Evolutionary conservation across 2,113 vertebrate species (phyloP).

Genomic region (Etia nguti): DNA sequence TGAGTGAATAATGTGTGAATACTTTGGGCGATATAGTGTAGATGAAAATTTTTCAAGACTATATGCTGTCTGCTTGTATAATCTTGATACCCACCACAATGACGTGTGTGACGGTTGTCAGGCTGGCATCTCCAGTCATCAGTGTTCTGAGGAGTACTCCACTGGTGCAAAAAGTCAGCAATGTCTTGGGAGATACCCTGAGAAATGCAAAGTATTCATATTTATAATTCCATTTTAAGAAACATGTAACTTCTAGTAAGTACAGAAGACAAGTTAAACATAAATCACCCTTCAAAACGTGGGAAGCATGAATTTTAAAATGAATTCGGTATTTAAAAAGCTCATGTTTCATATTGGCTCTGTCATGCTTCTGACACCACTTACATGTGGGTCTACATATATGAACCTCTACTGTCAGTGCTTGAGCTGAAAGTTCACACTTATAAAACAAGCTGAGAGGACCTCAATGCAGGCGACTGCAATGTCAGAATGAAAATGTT

Average conservation of each 20-base stretch:
- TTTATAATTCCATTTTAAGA: neutral
- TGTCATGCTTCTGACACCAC: neutral
- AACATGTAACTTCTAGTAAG: neutral
- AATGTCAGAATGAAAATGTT: neutral
- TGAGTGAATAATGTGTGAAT: neutral
- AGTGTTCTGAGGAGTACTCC: slow-evolving; percentile 88
- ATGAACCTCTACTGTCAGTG: neutral
- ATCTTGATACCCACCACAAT: slow-evolving; percentile 84
- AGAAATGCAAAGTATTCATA: neutral
- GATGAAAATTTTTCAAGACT: neutral
- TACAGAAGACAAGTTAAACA: neutral
- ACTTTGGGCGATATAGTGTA: neutral
- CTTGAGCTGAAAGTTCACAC: neutral
- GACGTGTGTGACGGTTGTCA: slow-evolving; percentile 88
- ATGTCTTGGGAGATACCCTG: slow-evolving; percentile 92
- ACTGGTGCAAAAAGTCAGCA: slow-evolving; percentile 93
- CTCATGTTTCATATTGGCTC: neutral
- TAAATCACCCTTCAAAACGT: neutral
- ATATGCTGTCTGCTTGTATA: neutral
- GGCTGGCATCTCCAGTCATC: slow-evolving; percentile 84
- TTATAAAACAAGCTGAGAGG: neutral
- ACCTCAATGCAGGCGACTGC: neutral
- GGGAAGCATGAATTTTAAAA: neutral
- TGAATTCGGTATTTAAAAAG: neutral
- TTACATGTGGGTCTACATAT: neutral